Evolutionary conservation across 2,113 vertebrate genomes (phyloP), one percentile per base, ranked within the genome.

Genomic region (Lynx canadensis): DNA sequence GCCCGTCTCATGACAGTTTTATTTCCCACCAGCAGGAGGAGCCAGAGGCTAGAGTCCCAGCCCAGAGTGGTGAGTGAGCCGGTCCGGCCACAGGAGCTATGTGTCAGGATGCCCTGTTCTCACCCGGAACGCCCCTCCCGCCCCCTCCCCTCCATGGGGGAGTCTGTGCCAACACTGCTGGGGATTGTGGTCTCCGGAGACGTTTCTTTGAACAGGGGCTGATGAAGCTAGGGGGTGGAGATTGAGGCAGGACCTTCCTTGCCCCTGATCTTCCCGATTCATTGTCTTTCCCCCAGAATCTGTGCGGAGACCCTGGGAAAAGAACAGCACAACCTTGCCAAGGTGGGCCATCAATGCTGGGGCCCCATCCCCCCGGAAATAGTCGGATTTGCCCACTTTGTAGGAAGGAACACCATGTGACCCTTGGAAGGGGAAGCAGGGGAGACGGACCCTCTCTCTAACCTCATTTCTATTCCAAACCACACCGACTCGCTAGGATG

Each of bases 231-330:
- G 52, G 71, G 73, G 66, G 38, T 60, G 50, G 48, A 65, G 71
- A 65, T 4, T 25, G 50, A 60, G 11, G 73, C 16, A 25, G 19
- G 33, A 29, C 12, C 27, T 11, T 79, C 21, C 41, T 89, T 36
- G 63, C 48, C 52, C 68, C 36, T 91, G 5, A 79, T 33, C 41
- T 73, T 95, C 91, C 27, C 83, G 27, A 79, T 52, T 93, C 92
- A 36, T 93, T 81, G 12, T 10, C 84, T 87, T 3, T 85, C 36
- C 68, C 55, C 60, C 96, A 99, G 99, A 99, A 29, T 82, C 99
- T 4, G 60, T 99, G 36, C 99, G 98, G 97, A 99, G 98, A 98
- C 99, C 99, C 4, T 99, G 99, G 99, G 99, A 99, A 97, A 99
- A 99, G 96, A 97, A 99, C 89, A 98, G 98, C 1, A 98, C 99